These are phyloP conservation scores for Salmo trutta DNA, from an alignment of 2,797 vertebrate species.

Conservation along the genomic window DNA sequence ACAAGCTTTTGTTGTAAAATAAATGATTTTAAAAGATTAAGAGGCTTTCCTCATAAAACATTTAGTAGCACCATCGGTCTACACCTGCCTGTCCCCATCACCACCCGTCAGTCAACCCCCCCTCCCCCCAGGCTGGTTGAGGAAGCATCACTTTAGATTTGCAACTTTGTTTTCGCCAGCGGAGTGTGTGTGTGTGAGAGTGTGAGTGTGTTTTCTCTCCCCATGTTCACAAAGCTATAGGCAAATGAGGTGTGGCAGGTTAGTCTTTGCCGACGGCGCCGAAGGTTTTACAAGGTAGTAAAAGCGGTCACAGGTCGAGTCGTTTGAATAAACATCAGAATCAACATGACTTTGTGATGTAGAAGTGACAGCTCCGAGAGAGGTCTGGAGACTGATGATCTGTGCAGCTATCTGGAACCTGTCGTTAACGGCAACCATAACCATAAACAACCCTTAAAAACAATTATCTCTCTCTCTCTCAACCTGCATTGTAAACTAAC, in stretches of 20 bases:
- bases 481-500: background rate
- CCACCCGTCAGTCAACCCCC: background rate
- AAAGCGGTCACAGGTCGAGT: background rate
- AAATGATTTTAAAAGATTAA: slow-evolving; percentile 4
- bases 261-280: background rate
- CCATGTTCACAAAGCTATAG: slow-evolving; percentile 8
- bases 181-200: background rate
- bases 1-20: background rate
- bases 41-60: slow-evolving; percentile 1
- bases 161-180: slow-evolving; percentile 1
- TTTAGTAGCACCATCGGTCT: background rate
- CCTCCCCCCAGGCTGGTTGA: background rate
- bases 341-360: slow-evolving; percentile 2
- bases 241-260: slow-evolving; percentile 11
- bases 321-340: slow-evolving; percentile 6
- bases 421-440: background rate
- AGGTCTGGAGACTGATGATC: background rate
- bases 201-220: background rate
- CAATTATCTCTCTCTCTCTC: slow-evolving; percentile 10
- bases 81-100: background rate
- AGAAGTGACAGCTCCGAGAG: slow-evolving; percentile 4
- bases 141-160: slow-evolving; percentile 13
- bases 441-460: slow-evolving; percentile 5
- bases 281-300: slow-evolving; percentile 3
- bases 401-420: background rate